Conservation (phyloP, 2,113 vertebrate genomes). For the Triplophysa siluroides region DNA sequence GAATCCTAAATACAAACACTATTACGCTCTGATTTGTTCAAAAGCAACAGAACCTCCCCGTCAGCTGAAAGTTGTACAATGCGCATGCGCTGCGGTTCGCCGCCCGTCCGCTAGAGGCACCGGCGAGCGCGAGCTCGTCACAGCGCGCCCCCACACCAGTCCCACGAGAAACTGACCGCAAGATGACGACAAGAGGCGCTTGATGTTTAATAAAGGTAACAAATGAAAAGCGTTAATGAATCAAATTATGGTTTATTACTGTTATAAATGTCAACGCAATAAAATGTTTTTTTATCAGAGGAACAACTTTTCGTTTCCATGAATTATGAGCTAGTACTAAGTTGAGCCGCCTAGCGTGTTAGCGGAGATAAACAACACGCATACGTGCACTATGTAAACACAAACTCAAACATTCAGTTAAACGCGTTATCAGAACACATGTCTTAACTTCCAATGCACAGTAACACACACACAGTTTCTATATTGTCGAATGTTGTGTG, state of each 20-base stretch:
- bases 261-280: background rate
- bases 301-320: background rate
- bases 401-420: background rate
- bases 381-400: background rate
- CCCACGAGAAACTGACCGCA: slow-evolving; percentile 28
- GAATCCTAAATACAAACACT: no score
- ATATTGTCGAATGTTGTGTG: background rate
- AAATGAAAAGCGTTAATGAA: slow-evolving; percentile 3
- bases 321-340: background rate
- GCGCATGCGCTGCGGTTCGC: background rate
- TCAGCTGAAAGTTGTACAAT: background rate
- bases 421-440: no score
- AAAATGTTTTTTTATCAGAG: background rate
- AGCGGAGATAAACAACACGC: background rate
- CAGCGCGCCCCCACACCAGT: background rate
- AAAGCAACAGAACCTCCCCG: no score
- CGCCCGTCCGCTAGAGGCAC: slow-evolving; percentile 43
- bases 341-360: slow-evolving; percentile 7
- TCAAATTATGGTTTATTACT: background rate
- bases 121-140: background rate
- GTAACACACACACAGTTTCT: background rate
- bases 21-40: no score
- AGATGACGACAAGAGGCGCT: slow-evolving; percentile 50
- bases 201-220: slow-evolving; percentile 51
- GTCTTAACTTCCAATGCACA: background rate